phyloP scores from a whole-genome alignment of 2,888 invertebrate genomes.

The Furcula furcula region DNA sequence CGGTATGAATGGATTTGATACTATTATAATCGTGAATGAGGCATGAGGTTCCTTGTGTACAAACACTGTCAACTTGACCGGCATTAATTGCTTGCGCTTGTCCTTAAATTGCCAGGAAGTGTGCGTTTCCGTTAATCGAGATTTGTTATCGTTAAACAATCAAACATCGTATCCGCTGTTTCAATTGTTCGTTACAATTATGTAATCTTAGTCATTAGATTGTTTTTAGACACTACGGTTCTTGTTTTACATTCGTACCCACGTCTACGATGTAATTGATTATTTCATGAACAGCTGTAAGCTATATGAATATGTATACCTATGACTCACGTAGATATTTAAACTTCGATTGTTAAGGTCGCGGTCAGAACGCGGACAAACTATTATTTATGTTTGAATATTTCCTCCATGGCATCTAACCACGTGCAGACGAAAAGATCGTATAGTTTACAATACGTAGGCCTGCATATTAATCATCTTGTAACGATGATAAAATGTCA shows the following conservation, averaged over 20 bases:
- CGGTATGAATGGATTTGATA: slow-evolving; percentile 44
- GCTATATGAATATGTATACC: slow-evolving; percentile 1
- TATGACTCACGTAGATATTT: slow-evolving; percentile 39
- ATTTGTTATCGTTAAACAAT: slow-evolving; percentile 41
- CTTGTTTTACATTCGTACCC: slow-evolving; percentile 25
- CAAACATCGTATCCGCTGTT: slow-evolving; percentile 42
- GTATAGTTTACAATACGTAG: neutral
- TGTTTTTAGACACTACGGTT: slow-evolving; percentile 20
- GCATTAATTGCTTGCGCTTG: slow-evolving; percentile 28
- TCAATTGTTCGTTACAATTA: slow-evolving; percentile 22
- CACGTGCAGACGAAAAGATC: neutral
- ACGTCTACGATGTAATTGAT: slow-evolving; percentile 17
- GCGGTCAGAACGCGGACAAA: slow-evolving; percentile 52
- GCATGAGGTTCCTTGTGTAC: slow-evolving; percentile 33
- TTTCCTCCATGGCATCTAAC: neutral
- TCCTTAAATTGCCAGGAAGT: slow-evolving; percentile 37
- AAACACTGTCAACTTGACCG: slow-evolving; percentile 46
- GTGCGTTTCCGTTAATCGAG: slow-evolving; percentile 41
- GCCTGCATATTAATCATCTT: too few relatives aligned
- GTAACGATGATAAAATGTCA: neutral
- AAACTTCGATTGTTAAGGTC: slow-evolving; percentile 46
- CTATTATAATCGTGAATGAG: slow-evolving; percentile 41
- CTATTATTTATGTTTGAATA: too few relatives aligned
- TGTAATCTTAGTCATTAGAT: slow-evolving; percentile 6
- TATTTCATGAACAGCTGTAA: slow-evolving; percentile 24